Percentiles rank a stretch among this genome's conserved stretches.
Conservation (phyloP, 1,140 invertebrate genomes). For the Tenebrio molitor region DNA sequence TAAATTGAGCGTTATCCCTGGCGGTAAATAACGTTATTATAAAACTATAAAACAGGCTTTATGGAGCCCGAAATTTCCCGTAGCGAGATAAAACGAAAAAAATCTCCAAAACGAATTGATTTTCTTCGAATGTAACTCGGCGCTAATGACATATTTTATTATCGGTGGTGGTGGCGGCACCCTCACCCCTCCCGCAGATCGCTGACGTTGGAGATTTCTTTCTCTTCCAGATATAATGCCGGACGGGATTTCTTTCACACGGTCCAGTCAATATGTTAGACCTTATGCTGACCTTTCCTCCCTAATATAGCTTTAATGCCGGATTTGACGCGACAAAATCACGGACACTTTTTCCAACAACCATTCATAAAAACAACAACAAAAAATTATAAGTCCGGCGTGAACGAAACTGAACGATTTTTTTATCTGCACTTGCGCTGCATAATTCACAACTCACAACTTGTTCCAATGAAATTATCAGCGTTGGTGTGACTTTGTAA, state of each 20-base stretch:
- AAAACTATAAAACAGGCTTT: conserved; percentile 45
- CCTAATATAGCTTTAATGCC: conserved; percentile 7
- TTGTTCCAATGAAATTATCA: no score
- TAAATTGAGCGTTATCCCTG: conserved; percentile 43
- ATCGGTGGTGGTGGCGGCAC: background rate
- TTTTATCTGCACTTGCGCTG: no score
- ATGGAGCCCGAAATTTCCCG: conserved; percentile 42
- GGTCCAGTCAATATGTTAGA: background rate
- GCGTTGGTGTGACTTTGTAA: no score
- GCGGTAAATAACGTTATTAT: conserved; percentile 47
- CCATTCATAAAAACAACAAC: no score
- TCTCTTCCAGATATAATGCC: background rate
- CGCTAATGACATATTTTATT: conserved; percentile 11
- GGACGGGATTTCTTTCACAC: conserved; percentile 7
- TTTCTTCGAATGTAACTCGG: conserved; percentile 1
- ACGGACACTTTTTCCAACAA: background rate
- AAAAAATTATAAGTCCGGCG: no score
- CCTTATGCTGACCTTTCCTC: conserved; percentile 7
- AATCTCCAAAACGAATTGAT: conserved; percentile 15
- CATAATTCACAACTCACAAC: no score
- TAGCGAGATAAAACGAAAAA: conserved; percentile 34
- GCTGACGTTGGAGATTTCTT: background rate
- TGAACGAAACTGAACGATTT: no score
- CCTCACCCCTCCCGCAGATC: background rate
- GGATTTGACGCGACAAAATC: conserved; percentile 7